Percentiles rank a stretch among this genome's conserved stretches.
Conservation (phyloP, 2,888 invertebrate species). For the Spodoptera exigua region DNA sequence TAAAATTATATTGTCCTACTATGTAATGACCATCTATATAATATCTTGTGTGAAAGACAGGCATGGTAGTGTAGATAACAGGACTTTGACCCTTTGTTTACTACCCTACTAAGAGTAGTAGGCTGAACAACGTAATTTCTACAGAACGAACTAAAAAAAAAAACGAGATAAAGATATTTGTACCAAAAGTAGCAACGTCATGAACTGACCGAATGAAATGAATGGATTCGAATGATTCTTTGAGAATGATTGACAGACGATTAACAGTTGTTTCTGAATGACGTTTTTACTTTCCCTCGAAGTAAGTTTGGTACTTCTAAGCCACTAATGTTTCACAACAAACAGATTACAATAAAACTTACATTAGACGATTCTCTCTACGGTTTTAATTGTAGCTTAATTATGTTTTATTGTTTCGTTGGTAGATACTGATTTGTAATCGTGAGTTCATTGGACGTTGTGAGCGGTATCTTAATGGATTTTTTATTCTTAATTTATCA, state of each 20-base stretch:
- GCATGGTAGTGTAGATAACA: slow-evolving; percentile 24
- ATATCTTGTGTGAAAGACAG: slow-evolving; percentile 19
- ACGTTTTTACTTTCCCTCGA: slow-evolving; percentile 9
- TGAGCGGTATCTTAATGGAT: too few relatives aligned
- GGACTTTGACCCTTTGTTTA: slow-evolving; percentile 35
- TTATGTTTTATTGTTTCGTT: not conserved
- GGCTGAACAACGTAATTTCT: slow-evolving; percentile 6
- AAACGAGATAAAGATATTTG: too few relatives aligned
- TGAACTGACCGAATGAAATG: slow-evolving; percentile 8
- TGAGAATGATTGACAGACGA: slow-evolving; percentile 41
- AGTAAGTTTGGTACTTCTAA: slow-evolving; percentile 12
- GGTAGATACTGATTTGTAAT: not conserved
- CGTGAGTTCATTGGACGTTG: too few relatives aligned
- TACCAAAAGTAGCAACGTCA: slow-evolving; percentile 10
- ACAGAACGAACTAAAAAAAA: too few relatives aligned
- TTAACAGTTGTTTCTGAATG: slow-evolving; percentile 30
- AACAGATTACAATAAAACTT: slow-evolving; percentile 19
- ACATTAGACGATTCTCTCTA: slow-evolving; percentile 6
- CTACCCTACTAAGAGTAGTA: slow-evolving; percentile 33
- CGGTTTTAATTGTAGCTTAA: not conserved
- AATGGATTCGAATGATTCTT: slow-evolving; percentile 30
- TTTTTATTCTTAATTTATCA: too few relatives aligned
- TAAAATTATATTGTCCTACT: too few relatives aligned
- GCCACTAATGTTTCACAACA: slow-evolving; percentile 12
- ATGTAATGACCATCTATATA: not conserved